Percentiles rank a stretch among this genome's conserved stretches.
phyloP scores from a whole-genome alignment of 2,888 invertebrate genomes.

The Orchesellides sinensis region DNA sequence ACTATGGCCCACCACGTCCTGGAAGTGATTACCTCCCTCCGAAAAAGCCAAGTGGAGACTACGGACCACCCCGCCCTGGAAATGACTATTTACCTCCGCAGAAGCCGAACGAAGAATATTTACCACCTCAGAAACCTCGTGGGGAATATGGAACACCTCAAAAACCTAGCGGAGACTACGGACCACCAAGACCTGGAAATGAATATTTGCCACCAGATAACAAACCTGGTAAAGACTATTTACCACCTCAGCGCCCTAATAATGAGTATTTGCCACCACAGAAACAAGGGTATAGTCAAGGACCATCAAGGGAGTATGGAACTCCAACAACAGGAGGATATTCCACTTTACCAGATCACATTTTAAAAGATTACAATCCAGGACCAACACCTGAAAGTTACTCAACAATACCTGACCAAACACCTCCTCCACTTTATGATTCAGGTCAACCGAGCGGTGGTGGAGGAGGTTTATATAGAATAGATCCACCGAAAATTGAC shows the following conservation, averaged over 20 bases:
- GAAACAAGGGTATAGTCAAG: constrained; percentile 22
- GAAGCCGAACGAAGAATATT: constrained; percentile 1
- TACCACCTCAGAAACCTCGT: constrained; percentile 8
- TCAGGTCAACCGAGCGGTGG: constrained; percentile 24
- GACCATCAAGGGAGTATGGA: constrained; percentile 18
- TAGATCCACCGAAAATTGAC: constrained; percentile 48
- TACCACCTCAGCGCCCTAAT: constrained; percentile 47
- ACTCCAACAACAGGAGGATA: constrained; percentile 35
- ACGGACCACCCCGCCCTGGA: constrained; percentile 6
- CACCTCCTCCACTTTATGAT: constrained; percentile 49
- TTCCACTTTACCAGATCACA: constrained; percentile 47
- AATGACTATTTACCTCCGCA: constrained; percentile 17
- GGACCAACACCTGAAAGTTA: constrained; percentile 41
- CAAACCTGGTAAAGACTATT: constrained; percentile 28
- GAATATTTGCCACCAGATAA: constrained; percentile 34
- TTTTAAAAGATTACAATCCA: constrained; percentile 39
- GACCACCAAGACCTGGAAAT: constrained; percentile 4
- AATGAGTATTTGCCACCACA: constrained; percentile 62
- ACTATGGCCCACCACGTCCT: constrained; percentile 3
- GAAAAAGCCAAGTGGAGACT: constrained; percentile 10
- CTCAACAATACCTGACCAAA: constrained; percentile 61
- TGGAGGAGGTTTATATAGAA: constrained; percentile 21
- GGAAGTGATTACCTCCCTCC: constrained; percentile 42
- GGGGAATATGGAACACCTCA: background rate
- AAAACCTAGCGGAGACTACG: constrained; percentile 22